These are phyloP conservation scores for Eulemur macaco DNA, from an alignment of 2,113 vertebrate genomes.

Conservation along the genomic window DNA sequence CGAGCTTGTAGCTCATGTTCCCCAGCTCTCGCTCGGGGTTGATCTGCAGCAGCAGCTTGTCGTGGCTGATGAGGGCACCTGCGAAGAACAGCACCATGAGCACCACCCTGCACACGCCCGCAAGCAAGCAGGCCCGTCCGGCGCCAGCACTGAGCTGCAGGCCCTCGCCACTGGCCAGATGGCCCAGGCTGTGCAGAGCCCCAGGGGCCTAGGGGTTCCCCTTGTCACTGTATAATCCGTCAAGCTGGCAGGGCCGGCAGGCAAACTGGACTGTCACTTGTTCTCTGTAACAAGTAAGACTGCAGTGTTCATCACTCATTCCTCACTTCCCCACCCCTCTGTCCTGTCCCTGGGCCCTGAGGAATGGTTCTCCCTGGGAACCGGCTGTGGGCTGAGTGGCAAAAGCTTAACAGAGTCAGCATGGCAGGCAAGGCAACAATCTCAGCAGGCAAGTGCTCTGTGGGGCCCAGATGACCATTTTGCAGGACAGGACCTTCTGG, in stretches of 20 bases:
- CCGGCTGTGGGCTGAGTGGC: not conserved
- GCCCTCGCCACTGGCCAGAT: not conserved
- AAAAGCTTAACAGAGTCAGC: not conserved
- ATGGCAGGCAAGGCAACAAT: accelerated
- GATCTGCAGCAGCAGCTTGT: slow-evolving; percentile 94
- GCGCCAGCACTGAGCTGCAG: not conserved
- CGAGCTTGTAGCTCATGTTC: slow-evolving; percentile 96
- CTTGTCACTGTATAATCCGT: not conserved
- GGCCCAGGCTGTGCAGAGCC: not conserved
- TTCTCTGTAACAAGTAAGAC: not conserved
- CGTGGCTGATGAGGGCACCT: slow-evolving; percentile 95
- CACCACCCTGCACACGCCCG: accelerated
- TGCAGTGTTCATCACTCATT: not conserved
- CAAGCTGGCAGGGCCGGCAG: not conserved
- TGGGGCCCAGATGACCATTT: accelerated
- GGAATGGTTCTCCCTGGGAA: not conserved
- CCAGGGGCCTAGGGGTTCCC: accelerated
- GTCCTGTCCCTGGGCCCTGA: not conserved
- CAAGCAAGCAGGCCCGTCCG: too few species aligned
- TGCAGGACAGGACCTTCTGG: accelerated
- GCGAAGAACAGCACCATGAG: not conserved
- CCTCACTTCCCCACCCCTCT: not conserved
- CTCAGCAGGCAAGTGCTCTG: not conserved
- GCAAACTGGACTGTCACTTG: too few species aligned
- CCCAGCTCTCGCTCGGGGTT: slow-evolving; percentile 97